Base-by-base conservation (phyloP, 2,797 vertebrate species). In the Pipistrellus pygmaeus region DNA sequence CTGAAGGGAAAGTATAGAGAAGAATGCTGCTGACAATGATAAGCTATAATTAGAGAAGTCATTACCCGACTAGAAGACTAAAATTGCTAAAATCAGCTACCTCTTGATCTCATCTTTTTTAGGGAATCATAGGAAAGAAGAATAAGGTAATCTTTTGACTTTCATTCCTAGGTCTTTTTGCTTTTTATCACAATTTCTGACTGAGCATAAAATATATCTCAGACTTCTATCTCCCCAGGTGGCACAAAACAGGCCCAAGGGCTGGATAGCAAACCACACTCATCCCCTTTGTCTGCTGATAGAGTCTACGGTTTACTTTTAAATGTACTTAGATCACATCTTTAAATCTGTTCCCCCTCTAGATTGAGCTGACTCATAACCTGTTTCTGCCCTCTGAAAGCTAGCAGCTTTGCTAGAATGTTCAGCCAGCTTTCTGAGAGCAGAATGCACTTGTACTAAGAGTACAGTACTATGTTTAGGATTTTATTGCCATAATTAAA, bases 71-170 rank as follows among this genome's bases (percentile, higher is more conserved):
- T 85, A 27, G 75, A 86, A 93, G 71, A 41, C 23, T 41, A 46
- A 88, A 76, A 27, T 57, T 32, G 17, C 93, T 89, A 83, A 91
- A 91, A 73, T 85, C 35, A 1, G 6, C 38, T 75, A 10, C 30
- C 21, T 18, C 30, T 21, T 32, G n/a, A 32, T 75, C 44, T 95
- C 14, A 13, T 86, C 62, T 88, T 53, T 82, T 82, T 78, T n/a
- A 85, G 88, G 53, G 76, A 69, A 48, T 82, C 55, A 38, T 62
- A 32, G 53, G 64, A 55, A 87, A 90, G 64, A 88, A 81, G 66
- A 75, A 35, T 41, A 88, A 78, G 77, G 64, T 88, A 60, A 82
- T 95, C 51, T 88, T 84, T 85, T 83, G 25, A 92, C 30, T 93
- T 46, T 8, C n/a, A 55, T 81, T 86, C 53, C 44, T 38, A 76